Evolutionary conservation across 2,113 vertebrate species (phyloP).

Genomic region (Heptranchias perlo): DNA sequence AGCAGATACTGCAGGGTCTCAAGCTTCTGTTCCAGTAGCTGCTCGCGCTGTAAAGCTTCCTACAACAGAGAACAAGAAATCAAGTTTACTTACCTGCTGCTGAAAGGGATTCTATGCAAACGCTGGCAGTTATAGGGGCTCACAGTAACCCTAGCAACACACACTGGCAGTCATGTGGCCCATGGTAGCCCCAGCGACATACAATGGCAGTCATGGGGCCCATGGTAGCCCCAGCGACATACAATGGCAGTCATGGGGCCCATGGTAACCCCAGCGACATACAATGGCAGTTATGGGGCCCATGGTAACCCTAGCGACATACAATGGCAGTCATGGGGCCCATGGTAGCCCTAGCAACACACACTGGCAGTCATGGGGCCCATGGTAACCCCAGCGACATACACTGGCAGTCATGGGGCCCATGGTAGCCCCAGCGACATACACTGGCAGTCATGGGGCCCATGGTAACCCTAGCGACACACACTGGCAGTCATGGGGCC

Average conservation of each 20-base stretch:
- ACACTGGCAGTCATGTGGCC: neutral
- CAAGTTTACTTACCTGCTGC: neutral
- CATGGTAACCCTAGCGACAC: too few species aligned
- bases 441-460: too few species aligned
- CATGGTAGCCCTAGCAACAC: too few species aligned
- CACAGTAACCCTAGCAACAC: neutral
- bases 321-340: too few species aligned
- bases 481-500: too few species aligned
- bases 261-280: neutral
- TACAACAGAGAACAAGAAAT: constrained; percentile 21
- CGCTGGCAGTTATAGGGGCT: neutral
- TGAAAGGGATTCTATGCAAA: neutral
- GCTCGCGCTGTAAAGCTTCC: constrained; percentile 29
- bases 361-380: too few species aligned
- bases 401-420: too few species aligned
- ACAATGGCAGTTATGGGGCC: neutral
- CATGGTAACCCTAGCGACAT: too few species aligned
- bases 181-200: neutral
- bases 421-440: too few species aligned
- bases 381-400: too few species aligned
- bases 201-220: neutral
- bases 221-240: neutral
- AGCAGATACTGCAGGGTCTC: constrained; percentile 30
- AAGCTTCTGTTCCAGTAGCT: constrained; percentile 33
- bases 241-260: neutral